Evolutionary conservation across 2,888 invertebrate genomes (phyloP).

Genomic region (Drosophila helvetica): DNA sequence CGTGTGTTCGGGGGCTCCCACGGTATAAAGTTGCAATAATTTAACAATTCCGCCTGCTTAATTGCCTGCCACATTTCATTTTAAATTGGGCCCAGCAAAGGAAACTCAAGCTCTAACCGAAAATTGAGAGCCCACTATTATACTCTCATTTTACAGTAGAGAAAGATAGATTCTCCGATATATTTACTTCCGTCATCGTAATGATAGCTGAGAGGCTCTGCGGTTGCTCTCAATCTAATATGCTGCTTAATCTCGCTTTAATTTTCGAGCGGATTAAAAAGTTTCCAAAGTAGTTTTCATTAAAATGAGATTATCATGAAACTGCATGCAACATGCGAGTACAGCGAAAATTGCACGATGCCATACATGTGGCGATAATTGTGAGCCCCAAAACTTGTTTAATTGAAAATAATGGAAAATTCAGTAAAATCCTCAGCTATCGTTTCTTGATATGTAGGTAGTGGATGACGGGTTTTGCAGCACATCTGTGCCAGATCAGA

Average conservation of each 20-base stretch:
- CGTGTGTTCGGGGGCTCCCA: constrained; percentile 1
- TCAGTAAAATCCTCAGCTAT: neutral
- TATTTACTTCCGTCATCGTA: neutral
- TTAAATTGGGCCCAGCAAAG: constrained; percentile 52
- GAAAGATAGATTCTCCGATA: constrained; percentile 7
- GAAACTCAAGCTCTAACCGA: neutral
- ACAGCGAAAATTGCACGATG: neutral
- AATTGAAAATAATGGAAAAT: neutral
- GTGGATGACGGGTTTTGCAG: no score
- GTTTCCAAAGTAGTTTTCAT: constrained; percentile 73
- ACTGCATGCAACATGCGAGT: constrained; percentile 19
- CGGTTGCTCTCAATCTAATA: constrained; percentile 30
- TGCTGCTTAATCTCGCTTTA: constrained; percentile 61
- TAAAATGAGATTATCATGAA: constrained; percentile 70
- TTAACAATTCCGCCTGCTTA: constrained; percentile 83
- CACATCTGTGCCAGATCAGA: no score
- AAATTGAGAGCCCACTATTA: constrained; percentile 24
- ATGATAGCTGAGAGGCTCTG: constrained; percentile 32
- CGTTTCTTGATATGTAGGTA: neutral
- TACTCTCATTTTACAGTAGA: no score
- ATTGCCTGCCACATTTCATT: constrained; percentile 84
- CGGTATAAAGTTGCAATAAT: constrained; percentile 79
- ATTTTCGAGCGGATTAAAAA: constrained; percentile 79
- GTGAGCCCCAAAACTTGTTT: neutral
- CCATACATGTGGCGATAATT: neutral